These are phyloP conservation scores for Labeo calbasu DNA, from an alignment of 2,797 vertebrate species.

Conservation along the genomic window DNA sequence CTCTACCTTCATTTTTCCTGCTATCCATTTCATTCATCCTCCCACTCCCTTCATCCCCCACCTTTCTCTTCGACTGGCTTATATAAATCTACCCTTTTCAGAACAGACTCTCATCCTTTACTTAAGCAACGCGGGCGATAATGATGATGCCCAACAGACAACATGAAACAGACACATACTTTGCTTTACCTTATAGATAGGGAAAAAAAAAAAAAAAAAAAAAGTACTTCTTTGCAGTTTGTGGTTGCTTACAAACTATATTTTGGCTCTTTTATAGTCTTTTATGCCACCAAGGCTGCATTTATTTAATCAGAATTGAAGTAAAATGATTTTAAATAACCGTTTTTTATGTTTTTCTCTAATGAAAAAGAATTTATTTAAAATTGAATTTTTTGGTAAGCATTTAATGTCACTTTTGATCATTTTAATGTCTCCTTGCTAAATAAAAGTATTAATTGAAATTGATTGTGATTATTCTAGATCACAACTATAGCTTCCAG, in stretches of 20 bases:
- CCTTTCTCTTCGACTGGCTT: conserved; percentile 2
- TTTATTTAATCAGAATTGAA: neutral
- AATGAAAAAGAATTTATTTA: neutral
- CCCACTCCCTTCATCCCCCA: conserved; percentile 13
- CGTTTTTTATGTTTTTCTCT: too few species aligned
- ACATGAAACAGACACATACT: neutral
- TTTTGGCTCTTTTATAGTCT: neutral
- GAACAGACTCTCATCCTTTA: neutral
- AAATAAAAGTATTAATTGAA: conserved; percentile 5
- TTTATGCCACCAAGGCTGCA: neutral
- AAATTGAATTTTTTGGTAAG: too few species aligned
- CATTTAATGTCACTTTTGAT: neutral
- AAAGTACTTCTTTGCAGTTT: neutral
- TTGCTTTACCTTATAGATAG: neutral
- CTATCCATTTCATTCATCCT: conserved; percentile 30
- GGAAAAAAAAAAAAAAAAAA: neutral
- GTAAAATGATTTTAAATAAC: too few species aligned
- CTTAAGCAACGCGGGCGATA: neutral
- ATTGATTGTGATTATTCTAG: neutral
- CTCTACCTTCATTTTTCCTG: conserved; percentile 7
- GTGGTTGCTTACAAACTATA: neutral
- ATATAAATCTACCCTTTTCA: conserved; percentile 20
- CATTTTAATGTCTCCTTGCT: neutral
- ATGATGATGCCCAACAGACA: neutral
- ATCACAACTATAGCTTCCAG: conserved; percentile 10